Conservation (phyloP, 1,140 invertebrate genomes). For the Neoseiulus cucumeris region DNA sequence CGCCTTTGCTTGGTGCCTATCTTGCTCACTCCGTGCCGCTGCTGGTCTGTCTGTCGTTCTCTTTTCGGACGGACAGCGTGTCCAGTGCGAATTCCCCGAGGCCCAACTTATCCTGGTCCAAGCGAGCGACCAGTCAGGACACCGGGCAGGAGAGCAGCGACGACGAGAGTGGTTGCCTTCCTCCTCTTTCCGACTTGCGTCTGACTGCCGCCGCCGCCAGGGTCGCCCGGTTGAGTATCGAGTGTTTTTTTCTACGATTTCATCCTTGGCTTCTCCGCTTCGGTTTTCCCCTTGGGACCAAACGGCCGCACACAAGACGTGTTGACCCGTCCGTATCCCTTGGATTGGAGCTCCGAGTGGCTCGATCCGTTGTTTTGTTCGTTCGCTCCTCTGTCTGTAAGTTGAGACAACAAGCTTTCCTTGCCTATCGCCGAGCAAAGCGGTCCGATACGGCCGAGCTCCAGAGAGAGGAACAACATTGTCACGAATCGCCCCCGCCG, state of each 20-base stretch:
- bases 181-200: not conserved
- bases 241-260: constrained; percentile 11
- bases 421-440: not conserved
- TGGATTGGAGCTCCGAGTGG: no score
- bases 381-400: no score
- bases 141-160: not conserved
- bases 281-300: not conserved
- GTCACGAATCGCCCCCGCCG: no score
- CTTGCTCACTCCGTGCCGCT: not conserved
- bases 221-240: not conserved
- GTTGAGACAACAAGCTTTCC: no score
- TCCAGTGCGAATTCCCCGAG: constrained; percentile 8
- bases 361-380: no score
- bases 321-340: constrained; percentile 9
- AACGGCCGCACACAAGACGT: not conserved
- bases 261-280: not conserved
- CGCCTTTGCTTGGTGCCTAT: not conserved
- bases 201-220: not conserved
- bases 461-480: no score
- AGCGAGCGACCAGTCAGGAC: not conserved
- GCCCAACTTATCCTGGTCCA: constrained; percentile 9
- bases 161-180: not conserved
- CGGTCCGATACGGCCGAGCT: not conserved
- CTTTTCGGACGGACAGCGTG: not conserved
- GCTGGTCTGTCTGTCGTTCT: no score